Evolutionary conservation across 2,113 vertebrate species (phyloP), one percentile per base, ranked within the genome.

Genomic region (Perca fluviatilis): DNA sequence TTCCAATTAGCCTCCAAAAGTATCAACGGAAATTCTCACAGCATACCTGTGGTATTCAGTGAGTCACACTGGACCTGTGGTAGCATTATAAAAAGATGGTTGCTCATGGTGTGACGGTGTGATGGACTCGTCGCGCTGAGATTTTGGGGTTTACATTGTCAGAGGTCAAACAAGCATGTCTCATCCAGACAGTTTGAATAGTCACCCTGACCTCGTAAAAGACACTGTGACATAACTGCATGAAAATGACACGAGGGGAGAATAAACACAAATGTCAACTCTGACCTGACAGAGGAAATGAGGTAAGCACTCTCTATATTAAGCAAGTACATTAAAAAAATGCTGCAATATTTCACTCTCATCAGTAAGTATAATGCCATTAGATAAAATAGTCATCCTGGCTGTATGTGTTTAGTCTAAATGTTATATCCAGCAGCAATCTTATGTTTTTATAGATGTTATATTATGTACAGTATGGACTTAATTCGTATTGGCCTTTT

Each of bases 81-180:
- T 57, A 60, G 74, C 73, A 65, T 88, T 90, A 88, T 88, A 84
- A 90, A 92, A 92, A 86, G 80, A 68, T 68, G 54, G 46, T 80
- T 71, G 54, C 65, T 79, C 10, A 57, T 85, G 63, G 33, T 78
- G 71, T 74, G 49, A 27, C 56, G 61, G 23, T 64, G 63, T 30
- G 49, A 84, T 77, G 68, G 47, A 53, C 83, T 64, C 43, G 3
- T 43, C 72, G 74, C 67, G 47, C 36, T 13, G 43, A 33, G 62
- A 13, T 71, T 90, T 86, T 78, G 63, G 25, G 25, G 83, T 84
- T 92, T 71, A 82, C 64, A 83, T 84, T 86, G 84, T 93, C 90
- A 91, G 81, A 84, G 86, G 86, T 87, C 94, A 85, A 87, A 67
- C 67, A 76, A 77, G 79, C 63, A 13, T 85, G 74, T 77, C 76